phyloP scores from a whole-genome alignment of 1,140 invertebrate species.

The Ectropis grisescens region DNA sequence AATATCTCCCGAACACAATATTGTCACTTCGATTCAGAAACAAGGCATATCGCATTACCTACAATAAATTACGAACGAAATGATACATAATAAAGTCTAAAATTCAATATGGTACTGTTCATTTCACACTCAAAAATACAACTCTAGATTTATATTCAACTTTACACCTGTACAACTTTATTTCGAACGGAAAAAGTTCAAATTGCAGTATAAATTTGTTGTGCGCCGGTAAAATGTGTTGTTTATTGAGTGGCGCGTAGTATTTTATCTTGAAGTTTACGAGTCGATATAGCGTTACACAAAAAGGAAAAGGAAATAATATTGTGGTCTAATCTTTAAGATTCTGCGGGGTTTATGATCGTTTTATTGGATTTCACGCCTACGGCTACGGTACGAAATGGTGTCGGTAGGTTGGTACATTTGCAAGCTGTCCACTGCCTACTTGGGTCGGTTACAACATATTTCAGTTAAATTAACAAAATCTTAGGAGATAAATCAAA shows the following conservation, averaged over 20 bases:
- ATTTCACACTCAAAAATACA: slow-evolving; percentile 22
- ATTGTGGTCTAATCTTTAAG: too few relatives aligned
- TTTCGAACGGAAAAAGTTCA: too few relatives aligned
- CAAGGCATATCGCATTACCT: slow-evolving; percentile 22
- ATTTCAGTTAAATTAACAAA: too few relatives aligned
- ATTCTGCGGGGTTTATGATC: too few relatives aligned
- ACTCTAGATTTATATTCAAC: slow-evolving; percentile 2
- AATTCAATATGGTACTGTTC: slow-evolving; percentile 25
- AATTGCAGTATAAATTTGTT: too few relatives aligned
- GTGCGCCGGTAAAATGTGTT: not conserved
- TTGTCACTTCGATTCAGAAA: slow-evolving; percentile 1
- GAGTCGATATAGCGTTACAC: slow-evolving; percentile 20
- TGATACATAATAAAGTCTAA: slow-evolving; percentile 22
- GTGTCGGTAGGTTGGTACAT: too few relatives aligned
- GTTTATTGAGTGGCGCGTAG: slow-evolving; percentile 8
- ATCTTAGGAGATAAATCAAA: too few relatives aligned
- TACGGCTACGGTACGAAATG: too few relatives aligned
- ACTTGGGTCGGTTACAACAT: too few relatives aligned
- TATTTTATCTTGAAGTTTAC: slow-evolving; percentile 33
- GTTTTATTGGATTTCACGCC: too few relatives aligned
- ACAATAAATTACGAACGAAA: slow-evolving; percentile 15
- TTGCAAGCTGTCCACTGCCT: too few relatives aligned
- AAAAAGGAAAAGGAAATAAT: slow-evolving; percentile 18
- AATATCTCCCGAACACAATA: too few relatives aligned
- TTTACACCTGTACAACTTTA: not conserved